A percentile compares a stretch with the other conserved stretches of the same genome.
Evolutionary conservation across 2,797 vertebrate genomes (phyloP).

Genomic region (Iguana delicatissima): DNA sequence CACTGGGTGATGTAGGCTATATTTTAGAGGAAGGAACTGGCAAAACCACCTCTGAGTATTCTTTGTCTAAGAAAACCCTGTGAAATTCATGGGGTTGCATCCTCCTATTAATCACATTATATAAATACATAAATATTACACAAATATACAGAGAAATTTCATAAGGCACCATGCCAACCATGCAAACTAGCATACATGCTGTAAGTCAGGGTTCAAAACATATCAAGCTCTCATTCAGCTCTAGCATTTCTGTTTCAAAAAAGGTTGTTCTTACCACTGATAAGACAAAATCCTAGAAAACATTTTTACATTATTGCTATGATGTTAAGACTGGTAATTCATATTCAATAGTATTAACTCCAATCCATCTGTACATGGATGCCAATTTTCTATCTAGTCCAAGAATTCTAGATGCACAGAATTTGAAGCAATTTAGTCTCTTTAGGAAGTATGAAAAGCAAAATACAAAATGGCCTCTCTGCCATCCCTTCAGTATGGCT

Average conservation of each 20-base stretch:
- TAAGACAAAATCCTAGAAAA: not conserved
- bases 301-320: not conserved
- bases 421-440: no score
- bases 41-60: no score
- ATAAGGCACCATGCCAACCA: not conserved
- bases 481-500: not conserved
- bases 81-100: no score
- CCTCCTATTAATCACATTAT: not conserved
- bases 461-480: not conserved
- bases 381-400: not conserved
- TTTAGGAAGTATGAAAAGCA: not conserved
- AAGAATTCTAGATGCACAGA: not conserved
- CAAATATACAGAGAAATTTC: not conserved
- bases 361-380: not conserved
- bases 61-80: no score
- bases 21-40: no score
- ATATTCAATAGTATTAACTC: not conserved
- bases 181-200: not conserved
- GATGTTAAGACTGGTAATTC: not conserved
- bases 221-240: not conserved
- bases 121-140: not conserved
- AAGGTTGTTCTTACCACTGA: not conserved
- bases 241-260: not conserved
- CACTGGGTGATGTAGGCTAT: no score
- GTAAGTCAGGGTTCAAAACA: not conserved